A percentile compares a stretch with the other conserved stretches of the same genome.
Conservation (phyloP, 1,140 invertebrate genomes). For the Lamellibrachia luymesi region DNA sequence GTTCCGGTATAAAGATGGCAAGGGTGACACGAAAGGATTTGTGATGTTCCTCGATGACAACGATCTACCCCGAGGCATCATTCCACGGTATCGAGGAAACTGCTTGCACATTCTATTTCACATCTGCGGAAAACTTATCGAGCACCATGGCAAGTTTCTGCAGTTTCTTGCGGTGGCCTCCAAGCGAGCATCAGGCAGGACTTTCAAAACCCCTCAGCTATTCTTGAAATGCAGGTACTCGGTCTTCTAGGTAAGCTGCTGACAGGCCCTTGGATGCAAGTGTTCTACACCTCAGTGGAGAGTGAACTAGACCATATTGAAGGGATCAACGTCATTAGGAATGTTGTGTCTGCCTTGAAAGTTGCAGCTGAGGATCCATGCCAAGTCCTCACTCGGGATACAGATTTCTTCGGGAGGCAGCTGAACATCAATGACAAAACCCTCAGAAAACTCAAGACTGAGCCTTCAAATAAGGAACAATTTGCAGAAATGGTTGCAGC, state of each 20-base stretch:
- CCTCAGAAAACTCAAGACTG: background rate
- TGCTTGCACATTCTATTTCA: background rate
- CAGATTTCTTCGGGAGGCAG: no score
- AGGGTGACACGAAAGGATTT: no score
- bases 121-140: background rate
- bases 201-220: background rate
- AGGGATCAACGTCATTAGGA: background rate
- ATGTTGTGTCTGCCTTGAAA: background rate
- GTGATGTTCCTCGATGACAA: no score
- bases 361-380: background rate
- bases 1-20: no score
- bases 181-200: background rate
- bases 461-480: no score
- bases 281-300: background rate
- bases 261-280: slow-evolving; percentile 11
- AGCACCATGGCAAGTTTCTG: background rate
- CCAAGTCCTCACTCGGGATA: background rate
- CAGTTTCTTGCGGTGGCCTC: background rate
- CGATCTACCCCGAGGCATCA: no score
- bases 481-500: no score
- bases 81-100: no score
- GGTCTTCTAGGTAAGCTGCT: background rate
- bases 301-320: background rate
- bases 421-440: background rate
- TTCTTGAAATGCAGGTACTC: background rate